Evolutionary conservation across 2,888 invertebrate species (phyloP).

Genomic region (Chorisops tibialis): DNA sequence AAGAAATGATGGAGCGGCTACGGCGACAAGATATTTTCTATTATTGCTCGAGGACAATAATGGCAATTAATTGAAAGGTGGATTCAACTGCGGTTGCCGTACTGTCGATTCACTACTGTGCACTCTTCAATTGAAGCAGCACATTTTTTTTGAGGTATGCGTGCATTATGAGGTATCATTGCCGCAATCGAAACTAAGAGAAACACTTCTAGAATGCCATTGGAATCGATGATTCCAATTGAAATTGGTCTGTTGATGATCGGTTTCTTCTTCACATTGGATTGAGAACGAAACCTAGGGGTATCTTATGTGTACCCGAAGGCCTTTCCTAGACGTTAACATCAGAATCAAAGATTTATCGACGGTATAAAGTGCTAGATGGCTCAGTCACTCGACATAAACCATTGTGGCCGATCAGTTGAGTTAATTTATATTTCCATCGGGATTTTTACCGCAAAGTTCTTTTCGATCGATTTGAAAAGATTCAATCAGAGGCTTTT

Average conservation of each 20-base stretch:
- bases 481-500: constrained; percentile 22
- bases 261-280: background rate
- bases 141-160: background rate
- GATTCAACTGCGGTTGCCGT: constrained; percentile 14
- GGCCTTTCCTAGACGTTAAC: too few relatives aligned
- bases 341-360: too few relatives aligned
- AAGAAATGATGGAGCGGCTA: background rate
- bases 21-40: constrained; percentile 7
- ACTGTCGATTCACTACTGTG: constrained; percentile 18
- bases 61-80: constrained; percentile 23
- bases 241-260: constrained; percentile 2
- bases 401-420: background rate
- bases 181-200: background rate
- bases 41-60: constrained; percentile 23
- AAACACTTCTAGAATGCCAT: constrained; percentile 8
- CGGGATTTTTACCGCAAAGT: constrained; percentile 15
- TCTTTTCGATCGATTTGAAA: constrained; percentile 8
- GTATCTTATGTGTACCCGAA: too few relatives aligned
- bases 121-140: background rate
- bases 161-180: constrained; percentile 17
- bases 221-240: constrained; percentile 9
- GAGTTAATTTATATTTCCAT: constrained; percentile 22
- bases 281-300: background rate
- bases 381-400: too few relatives aligned
- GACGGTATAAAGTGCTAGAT: too few relatives aligned